phyloP scores from a whole-genome alignment of 2,113 vertebrate genomes.

The Semnopithecus entellus region DNA sequence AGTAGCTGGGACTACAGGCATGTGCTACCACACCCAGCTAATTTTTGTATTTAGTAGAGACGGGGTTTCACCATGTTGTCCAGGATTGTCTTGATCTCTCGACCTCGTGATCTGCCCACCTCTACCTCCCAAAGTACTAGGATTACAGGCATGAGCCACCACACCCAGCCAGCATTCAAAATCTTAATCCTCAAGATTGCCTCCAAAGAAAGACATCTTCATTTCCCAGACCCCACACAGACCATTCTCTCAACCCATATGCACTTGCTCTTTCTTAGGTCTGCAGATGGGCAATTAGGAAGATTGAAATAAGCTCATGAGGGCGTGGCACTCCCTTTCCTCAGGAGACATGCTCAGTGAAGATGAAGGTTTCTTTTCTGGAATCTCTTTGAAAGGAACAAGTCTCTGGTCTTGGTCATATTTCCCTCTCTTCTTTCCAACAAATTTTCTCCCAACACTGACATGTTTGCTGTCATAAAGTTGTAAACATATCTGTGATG shows the following conservation, averaged over 20 bases:
- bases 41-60: no score
- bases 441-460: not conserved
- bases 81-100: no score
- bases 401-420: not conserved
- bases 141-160: no score
- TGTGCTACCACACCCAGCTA: no score
- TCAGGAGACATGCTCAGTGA: not conserved
- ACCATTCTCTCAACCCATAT: not conserved
- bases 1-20: no score
- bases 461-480: not conserved
- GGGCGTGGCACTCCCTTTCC: not conserved
- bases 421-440: not conserved
- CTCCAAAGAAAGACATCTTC: not conserved
- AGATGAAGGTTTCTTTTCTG: not conserved
- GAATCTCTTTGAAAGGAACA: not conserved
- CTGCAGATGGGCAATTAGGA: not conserved
- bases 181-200: not conserved
- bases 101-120: no score
- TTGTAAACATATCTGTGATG: not conserved
- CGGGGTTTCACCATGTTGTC: no score
- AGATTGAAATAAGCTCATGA: not conserved
- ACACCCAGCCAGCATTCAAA: not conserved
- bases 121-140: no score
- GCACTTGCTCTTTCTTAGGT: not conserved
- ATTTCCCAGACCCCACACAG: not conserved